These are phyloP conservation scores for Sebastes diploproa DNA, from an alignment of 2,797 vertebrate species.

Conservation along the genomic window DNA sequence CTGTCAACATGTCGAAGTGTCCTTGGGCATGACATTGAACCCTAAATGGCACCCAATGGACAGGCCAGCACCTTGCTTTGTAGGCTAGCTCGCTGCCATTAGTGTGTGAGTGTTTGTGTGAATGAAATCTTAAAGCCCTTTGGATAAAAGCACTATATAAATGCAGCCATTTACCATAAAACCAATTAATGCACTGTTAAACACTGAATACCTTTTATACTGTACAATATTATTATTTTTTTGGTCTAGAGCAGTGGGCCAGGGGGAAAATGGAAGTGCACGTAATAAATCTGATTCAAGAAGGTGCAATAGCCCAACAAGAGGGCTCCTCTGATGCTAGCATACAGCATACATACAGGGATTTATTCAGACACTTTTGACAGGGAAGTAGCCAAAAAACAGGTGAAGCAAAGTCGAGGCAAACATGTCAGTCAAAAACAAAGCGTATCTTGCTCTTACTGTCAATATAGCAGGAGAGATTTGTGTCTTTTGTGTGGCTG, in stretches of 20 bases:
- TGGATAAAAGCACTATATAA: background rate
- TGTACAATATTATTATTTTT: background rate
- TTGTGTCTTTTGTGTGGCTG: background rate
- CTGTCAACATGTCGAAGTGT: no score
- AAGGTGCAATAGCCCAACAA: background rate
- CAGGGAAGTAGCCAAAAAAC: background rate
- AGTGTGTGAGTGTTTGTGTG: background rate
- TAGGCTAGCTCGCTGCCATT: no score
- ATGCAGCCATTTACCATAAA: background rate
- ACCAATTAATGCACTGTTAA: background rate
- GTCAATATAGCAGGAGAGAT: background rate
- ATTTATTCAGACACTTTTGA: background rate
- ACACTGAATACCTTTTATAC: background rate
- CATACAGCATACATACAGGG: background rate
- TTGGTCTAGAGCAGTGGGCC: no score
- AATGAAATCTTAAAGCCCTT: background rate
- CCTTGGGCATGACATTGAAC: no score
- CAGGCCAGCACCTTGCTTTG: no score
- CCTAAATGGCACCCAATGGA: no score
- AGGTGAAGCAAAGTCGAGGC: background rate
- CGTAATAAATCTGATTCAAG: background rate
- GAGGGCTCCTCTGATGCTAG: no score
- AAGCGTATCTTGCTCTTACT: background rate
- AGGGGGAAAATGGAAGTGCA: no score
- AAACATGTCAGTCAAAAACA: slow-evolving; percentile 15